These are phyloP conservation scores for Argynnis bischoffii DNA, from an alignment of 2,888 invertebrate genomes.

Conservation along the genomic window DNA sequence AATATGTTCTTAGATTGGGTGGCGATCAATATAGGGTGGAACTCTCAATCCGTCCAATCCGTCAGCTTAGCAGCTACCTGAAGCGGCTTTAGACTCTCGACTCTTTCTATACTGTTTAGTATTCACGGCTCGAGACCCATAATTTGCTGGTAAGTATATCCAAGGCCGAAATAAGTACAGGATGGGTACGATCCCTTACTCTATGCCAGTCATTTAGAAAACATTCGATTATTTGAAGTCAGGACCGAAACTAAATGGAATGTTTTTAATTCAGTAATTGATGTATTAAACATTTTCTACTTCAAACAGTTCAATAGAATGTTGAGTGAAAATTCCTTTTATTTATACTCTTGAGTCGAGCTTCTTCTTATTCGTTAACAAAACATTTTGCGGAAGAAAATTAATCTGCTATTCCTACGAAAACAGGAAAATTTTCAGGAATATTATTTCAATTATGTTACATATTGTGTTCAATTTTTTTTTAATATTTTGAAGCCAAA, in stretches of 20 bases:
- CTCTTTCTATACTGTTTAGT: slow-evolving; percentile 69
- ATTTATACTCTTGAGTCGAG: background rate
- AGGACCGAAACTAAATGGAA: slow-evolving; percentile 3
- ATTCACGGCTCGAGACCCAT: slow-evolving; percentile 71
- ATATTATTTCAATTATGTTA: background rate
- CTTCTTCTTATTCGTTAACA: background rate
- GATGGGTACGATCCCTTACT: slow-evolving; percentile 47
- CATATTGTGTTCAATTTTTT: background rate
- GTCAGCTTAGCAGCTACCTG: slow-evolving; percentile 74
- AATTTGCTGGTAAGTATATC: slow-evolving; percentile 68
- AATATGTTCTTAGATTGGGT: background rate
- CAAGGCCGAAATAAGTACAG: slow-evolving; percentile 53
- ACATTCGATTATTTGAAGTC: slow-evolving; percentile 1
- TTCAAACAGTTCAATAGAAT: background rate
- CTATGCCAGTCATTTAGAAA: slow-evolving; percentile 11
- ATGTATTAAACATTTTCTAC: slow-evolving; percentile 2
- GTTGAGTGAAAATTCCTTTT: background rate
- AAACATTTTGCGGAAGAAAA: background rate
- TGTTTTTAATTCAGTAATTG: slow-evolving; percentile 10
- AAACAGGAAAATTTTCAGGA: background rate
- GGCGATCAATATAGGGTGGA: slow-evolving; percentile 16
- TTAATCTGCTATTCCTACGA: background rate
- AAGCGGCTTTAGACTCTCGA: slow-evolving; percentile 60
- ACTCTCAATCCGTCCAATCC: slow-evolving; percentile 70
- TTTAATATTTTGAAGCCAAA: too few relatives aligned